A percentile compares a stretch with the other conserved stretches of the same genome.
Conservation (phyloP, 1,140 invertebrate species). For the Ditylenchus dipsaci region DNA sequence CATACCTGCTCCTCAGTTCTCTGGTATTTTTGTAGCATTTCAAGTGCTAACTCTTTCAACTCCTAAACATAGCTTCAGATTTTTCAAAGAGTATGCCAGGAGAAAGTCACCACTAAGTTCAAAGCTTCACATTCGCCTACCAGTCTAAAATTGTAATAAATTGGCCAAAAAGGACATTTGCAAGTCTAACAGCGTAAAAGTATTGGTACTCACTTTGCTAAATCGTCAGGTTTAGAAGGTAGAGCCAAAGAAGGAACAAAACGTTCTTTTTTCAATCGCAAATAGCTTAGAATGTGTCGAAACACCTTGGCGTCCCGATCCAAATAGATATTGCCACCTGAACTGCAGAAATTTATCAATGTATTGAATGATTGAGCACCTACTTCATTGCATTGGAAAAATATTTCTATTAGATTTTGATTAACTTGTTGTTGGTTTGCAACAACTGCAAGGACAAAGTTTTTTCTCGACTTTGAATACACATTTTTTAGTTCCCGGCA, state of each 20-base stretch:
- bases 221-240: constrained; percentile 56
- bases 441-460: no score
- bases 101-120: constrained; percentile 32
- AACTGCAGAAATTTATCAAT: background rate
- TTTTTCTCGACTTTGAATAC: no score
- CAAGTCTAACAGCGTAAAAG: background rate
- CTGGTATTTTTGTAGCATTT: constrained; percentile 54
- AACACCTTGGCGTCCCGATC: constrained; percentile 55
- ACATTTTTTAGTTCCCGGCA: no score
- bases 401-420: no score
- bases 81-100: background rate
- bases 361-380: no score
- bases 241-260: constrained; percentile 50
- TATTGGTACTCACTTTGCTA: constrained; percentile 45
- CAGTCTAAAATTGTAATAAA: constrained; percentile 29
- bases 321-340: constrained; percentile 50
- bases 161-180: background rate
- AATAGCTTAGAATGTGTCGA: constrained; percentile 53
- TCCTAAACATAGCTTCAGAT: no score
- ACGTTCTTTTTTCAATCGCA: constrained; percentile 55
- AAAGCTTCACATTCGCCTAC: constrained; percentile 57
- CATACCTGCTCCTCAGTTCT: constrained; percentile 56
- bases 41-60: constrained; percentile 52
- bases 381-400: no score
- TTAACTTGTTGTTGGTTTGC: no score